Evolutionary conservation across 2,113 vertebrate genomes (phyloP).

Genomic region (Sitta europaea): DNA sequence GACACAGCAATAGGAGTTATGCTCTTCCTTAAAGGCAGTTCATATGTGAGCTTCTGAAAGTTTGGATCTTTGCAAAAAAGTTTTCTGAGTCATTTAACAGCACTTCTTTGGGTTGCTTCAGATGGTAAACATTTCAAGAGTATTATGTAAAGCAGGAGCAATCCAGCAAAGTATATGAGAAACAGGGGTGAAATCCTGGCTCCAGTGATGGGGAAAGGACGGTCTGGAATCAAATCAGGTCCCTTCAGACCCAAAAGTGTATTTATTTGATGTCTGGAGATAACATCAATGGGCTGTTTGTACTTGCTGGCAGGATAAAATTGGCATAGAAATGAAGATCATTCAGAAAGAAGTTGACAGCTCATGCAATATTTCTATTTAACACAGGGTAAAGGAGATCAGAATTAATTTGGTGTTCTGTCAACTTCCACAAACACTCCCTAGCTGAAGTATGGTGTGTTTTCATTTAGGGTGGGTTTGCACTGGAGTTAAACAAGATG

Average conservation of each 20-base stretch:
- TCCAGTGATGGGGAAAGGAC: not conserved
- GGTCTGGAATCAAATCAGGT: not conserved
- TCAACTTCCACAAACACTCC: not conserved
- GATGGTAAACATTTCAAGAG: not conserved
- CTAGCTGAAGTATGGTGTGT: not conserved
- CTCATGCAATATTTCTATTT: not conserved
- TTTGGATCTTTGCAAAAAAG: not conserved
- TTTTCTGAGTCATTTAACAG: not conserved
- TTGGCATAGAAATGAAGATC: not conserved
- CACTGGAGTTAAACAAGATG: not conserved
- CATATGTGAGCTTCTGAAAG: not conserved
- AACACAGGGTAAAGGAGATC: not conserved
- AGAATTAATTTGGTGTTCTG: not conserved
- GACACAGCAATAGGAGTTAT: not conserved
- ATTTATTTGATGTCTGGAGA: not conserved
- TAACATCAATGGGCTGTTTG: not conserved
- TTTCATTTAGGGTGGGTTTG: not conserved
- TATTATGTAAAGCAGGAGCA: not conserved
- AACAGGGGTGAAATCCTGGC: not conserved
- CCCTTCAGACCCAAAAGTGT: not conserved
- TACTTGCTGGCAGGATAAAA: not conserved
- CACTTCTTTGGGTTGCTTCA: not conserved
- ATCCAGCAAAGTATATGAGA: not conserved
- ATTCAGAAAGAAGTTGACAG: not conserved
- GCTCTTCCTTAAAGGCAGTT: not conserved